phyloP scores from a whole-genome alignment of 2,797 vertebrate genomes.

The Sebastes jordani region DNA sequence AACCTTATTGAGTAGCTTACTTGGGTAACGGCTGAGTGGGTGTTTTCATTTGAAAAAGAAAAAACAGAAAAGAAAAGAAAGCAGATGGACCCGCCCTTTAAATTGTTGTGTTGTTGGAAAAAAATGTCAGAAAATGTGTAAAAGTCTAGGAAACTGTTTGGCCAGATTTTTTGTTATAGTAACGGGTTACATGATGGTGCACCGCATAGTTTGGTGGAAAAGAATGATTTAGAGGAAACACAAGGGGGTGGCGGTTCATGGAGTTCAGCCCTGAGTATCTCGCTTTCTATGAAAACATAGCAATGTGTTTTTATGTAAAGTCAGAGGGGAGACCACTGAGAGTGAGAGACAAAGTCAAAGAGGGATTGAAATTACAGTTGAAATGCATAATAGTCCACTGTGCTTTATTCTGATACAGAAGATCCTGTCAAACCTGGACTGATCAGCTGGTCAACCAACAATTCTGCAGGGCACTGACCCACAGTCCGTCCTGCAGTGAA shows the following conservation, averaged over 20 bases:
- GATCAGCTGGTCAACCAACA: neutral
- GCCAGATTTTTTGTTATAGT: neutral
- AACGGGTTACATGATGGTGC: neutral
- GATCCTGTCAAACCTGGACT: slow-evolving; percentile 10
- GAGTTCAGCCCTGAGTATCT: slow-evolving; percentile 44
- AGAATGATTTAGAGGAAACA: slow-evolving; percentile 25
- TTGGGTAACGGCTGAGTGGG: too few species aligned
- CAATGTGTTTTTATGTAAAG: slow-evolving; percentile 25
- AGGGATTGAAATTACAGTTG: neutral
- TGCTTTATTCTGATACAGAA: slow-evolving; percentile 15
- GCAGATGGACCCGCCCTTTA: neutral
- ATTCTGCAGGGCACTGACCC: neutral
- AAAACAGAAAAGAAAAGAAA: too few species aligned
- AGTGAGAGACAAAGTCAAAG: slow-evolving; percentile 11
- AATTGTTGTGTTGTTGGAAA: neutral
- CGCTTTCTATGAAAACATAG: slow-evolving; percentile 52
- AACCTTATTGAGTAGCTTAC: too few species aligned
- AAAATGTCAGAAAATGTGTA: neutral
- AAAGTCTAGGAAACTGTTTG: neutral
- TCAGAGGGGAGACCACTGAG: slow-evolving; percentile 7
- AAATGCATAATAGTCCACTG: slow-evolving; percentile 8
- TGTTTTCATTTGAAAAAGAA: too few species aligned
- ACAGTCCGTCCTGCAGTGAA: neutral
- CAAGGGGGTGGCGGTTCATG: slow-evolving; percentile 23
- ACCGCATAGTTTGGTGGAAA: slow-evolving; percentile 15